Percentiles rank a stretch among this genome's conserved stretches.
phyloP scores from a whole-genome alignment of 2,113 vertebrate genomes.

The Oenanthe oenanthe region DNA sequence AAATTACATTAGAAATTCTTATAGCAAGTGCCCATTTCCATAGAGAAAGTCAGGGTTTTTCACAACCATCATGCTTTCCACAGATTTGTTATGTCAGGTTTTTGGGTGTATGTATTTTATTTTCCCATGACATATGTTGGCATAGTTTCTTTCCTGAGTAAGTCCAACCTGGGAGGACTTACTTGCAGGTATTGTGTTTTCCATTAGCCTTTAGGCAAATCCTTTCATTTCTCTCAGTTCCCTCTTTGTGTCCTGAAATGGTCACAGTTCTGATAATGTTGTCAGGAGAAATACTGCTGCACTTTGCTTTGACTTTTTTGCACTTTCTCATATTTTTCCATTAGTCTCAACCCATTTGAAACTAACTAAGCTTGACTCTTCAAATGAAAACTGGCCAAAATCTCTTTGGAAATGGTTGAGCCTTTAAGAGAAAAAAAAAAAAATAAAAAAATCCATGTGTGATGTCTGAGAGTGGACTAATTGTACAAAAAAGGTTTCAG shows the following conservation, averaged over 20 bases:
- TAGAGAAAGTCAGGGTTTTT: background rate
- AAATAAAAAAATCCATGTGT: background rate
- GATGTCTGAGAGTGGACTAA: background rate
- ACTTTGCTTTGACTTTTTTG: constrained; percentile 33
- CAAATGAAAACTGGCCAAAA: constrained; percentile 8
- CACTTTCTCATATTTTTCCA: constrained; percentile 32
- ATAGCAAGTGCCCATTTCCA: background rate
- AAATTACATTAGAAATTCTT: background rate
- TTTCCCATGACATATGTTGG: background rate
- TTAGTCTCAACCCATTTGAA: constrained; percentile 46
- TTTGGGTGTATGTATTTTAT: background rate
- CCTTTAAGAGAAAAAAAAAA: background rate
- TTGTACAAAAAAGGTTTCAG: background rate
- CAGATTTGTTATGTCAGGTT: background rate
- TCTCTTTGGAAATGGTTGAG: background rate
- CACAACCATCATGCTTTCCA: fast-evolving
- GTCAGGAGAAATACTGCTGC: background rate
- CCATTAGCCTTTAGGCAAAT: background rate
- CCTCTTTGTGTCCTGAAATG: constrained; percentile 7
- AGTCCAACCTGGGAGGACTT: background rate
- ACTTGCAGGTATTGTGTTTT: background rate
- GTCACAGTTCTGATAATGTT: background rate
- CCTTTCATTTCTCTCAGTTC: background rate
- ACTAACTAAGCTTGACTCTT: constrained; percentile 50
- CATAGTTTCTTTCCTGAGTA: background rate